Evolutionary conservation across 2,797 vertebrate genomes (phyloP), one percentile per base, ranked within the genome.

Genomic region (Ctenochaetus hawaiiensis): DNA sequence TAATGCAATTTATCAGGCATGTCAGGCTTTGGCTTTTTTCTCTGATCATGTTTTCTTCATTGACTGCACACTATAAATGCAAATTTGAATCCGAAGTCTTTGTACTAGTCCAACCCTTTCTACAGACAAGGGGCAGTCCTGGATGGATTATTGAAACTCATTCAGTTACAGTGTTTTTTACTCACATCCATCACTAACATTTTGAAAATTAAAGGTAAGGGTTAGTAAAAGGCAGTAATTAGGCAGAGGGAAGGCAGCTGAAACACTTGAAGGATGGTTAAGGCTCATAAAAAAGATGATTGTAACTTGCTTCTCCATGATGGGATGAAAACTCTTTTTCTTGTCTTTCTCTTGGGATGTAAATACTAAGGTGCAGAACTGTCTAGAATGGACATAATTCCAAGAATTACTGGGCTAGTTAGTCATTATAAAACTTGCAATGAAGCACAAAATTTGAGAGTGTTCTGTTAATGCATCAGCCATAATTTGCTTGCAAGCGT

Each of bases 401-500:
- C 16, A 12, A 5, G 14, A 12, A 17, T 34, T n/a, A 22, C 14
- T 11, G 39, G 18, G 10, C 58, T 64, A n/a, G 43, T 47, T 20
- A 3, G 43, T 61, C 37, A 45, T 26, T 39, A 17, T 14, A 41
- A 34, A 22, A 54, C 14, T 53, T 34, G 30, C 20, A 30, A 58
- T 34, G 22, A 73, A 57, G 18, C 60, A 20, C 8, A 34, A 17
- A 18, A 70, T 48, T 47, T 4, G 1, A 61, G 67, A 48, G 56
- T 59, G 10, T 52, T 70, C 71, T 47, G 53, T 45, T 58, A 7
- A 75, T 16, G 34, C 54, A 78, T 71, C 47, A 68, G 16, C 41
- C 26, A 53, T 73, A 23, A 62, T 72, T 65, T 72, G 45, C 54
- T 49, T 70, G 49, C 53, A 61, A 62, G 53, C 39, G 71, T 23